Base-by-base conservation (phyloP, 37 sponge, comb jelly and placozoan species). In the Tethya wilhelma region DNA sequence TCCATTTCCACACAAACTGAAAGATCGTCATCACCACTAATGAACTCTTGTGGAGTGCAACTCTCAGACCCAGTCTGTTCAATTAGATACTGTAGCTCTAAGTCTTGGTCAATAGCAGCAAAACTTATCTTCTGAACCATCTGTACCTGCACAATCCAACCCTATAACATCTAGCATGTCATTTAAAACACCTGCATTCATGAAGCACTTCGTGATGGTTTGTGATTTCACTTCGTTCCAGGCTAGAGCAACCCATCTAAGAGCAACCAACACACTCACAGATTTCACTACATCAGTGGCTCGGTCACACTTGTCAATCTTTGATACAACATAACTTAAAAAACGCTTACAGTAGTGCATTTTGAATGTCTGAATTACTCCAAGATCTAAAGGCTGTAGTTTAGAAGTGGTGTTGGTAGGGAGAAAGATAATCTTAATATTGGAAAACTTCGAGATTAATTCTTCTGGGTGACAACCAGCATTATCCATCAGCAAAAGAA, bases 221-320 rank as follows among this genome's bases (percentile, higher is more conserved):
- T 81, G 74, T 55, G 38, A 34, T 67, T 80, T 73, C 67, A 65
- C 26, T n/a, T n/a, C n/a, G n/a, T n/a, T n/a, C n/a, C n/a, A n/a
- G n/a, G 68, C 79, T 26, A 65, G 38, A 17, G 67, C 67, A 20
- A 78, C 55, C 79, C 46, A 78, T 39, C 79, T 41, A 9, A 65
- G 64, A 32, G 68, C 79, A 29, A 34, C 39, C 6, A 65, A 49
- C 3, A 66, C 33, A 43, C 31, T 7, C 31, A 78, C 37, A 29
- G 67, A 66, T 67, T 86, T 81, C 12, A 7, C 40, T 19, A 86
- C 81, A 2, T 86, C 87, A 60, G 80, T 25, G 30, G 74, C 76
- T 4, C 37, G 60, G 3, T 34, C n/a, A 44, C 87, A 80, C 78
- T 86, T 64, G n/a, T 86, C 73, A 71, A 86, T 81, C 71, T 86